A percentile compares a stretch with the other conserved stretches of the same genome.
These are phyloP conservation scores for Acanthaster planci DNA, from an alignment of 35 echinoderm and acorn worm genomes.

Conservation along the genomic window DNA sequence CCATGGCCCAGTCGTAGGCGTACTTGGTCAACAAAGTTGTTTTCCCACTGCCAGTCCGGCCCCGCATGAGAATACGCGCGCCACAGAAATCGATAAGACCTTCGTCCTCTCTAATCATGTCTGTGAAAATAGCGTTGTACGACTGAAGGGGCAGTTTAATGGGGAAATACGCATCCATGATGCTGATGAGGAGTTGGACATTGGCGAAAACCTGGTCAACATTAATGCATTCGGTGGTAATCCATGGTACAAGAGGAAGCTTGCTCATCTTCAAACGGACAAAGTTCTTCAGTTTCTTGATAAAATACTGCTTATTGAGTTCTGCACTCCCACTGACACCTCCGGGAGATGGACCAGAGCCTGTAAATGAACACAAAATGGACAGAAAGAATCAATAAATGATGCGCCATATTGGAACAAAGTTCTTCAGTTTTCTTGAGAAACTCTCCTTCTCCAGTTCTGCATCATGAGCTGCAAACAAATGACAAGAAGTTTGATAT, in stretches of 20 bases:
- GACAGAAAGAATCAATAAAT: neutral
- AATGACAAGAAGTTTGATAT: too few relatives aligned
- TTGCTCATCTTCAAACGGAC: constrained; percentile 18
- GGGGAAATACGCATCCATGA: constrained; percentile 34
- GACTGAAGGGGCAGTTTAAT: constrained; percentile 26
- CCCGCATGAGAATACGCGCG: constrained; percentile 32
- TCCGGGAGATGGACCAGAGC: too few relatives aligned
- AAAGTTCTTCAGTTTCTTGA: neutral
- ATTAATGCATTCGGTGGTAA: constrained; percentile 32
- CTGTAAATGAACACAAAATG: neutral
- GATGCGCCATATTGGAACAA: neutral
- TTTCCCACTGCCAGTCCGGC: constrained; percentile 57
- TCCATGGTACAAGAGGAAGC: constrained; percentile 53
- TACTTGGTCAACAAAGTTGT: constrained; percentile 47
- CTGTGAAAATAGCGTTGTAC: constrained; percentile 37
- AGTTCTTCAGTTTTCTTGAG: too few relatives aligned
- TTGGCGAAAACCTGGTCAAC: constrained; percentile 42
- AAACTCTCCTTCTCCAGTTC: too few relatives aligned
- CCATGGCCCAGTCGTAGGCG: constrained; percentile 37
- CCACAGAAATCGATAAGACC: neutral
- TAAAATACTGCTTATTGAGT: neutral
- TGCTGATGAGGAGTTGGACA: constrained; percentile 34
- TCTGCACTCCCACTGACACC: neutral
- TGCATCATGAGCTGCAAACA: too few relatives aligned
- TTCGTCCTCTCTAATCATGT: neutral